Conservation (phyloP, 2,888 invertebrate genomes). For the Apamea anceps region DNA sequence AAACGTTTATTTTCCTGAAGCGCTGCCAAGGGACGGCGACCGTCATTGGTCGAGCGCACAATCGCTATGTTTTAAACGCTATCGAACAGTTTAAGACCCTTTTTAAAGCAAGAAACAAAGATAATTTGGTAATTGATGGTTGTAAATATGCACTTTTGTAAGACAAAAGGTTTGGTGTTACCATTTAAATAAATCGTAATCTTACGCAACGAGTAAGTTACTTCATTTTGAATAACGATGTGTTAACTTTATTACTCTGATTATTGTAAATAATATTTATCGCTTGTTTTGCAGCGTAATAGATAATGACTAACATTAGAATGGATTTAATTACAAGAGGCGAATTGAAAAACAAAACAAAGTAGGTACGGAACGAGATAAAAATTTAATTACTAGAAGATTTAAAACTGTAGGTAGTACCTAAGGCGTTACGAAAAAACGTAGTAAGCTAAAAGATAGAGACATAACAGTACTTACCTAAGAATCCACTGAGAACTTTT, state of each 20-base stretch:
- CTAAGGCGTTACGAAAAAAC: neutral
- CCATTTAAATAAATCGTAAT: conserved; percentile 36
- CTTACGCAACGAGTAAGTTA: conserved; percentile 38
- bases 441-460: neutral
- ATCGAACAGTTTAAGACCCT: conserved; percentile 41
- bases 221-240: conserved; percentile 36
- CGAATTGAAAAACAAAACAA: neutral
- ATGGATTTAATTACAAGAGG: conserved; percentile 25
- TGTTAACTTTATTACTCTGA: conserved; percentile 44
- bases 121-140: conserved; percentile 16
- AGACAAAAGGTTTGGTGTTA: conserved; percentile 28
- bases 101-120: conserved; percentile 40
- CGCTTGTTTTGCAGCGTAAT: conserved; percentile 28
- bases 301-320: conserved; percentile 23
- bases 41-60: conserved; percentile 75
- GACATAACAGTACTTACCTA: neutral
- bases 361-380: neutral
- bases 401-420: neutral
- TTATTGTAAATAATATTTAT: conserved; percentile 53
- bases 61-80: conserved; percentile 40
- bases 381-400: neutral
- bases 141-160: conserved; percentile 32
- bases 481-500: conserved; percentile 1
- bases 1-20: conserved; percentile 77
- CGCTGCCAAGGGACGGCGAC: conserved; percentile 77